Evolutionary conservation across 2,888 invertebrate species (phyloP), one percentile per base, ranked within the genome.

Genomic region (Diplolepis rosae): DNA sequence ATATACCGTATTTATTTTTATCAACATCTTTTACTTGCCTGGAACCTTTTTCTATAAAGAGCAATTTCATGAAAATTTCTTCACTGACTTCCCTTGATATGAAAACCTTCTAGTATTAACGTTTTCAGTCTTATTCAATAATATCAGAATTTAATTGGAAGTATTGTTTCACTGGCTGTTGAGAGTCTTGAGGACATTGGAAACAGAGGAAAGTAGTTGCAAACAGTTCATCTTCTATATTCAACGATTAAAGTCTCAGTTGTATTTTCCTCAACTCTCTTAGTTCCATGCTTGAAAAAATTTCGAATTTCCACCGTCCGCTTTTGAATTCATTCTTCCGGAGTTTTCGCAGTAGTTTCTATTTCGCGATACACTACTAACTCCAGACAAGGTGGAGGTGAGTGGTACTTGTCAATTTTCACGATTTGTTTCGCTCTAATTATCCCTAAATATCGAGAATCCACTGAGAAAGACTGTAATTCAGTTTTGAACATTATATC

Each of bases 91-190:
- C n/a, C n/a, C n/a, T n/a, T n/a, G n/a, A n/a, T n/a, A n/a, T n/a
- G n/a, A n/a, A n/a, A n/a, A n/a, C n/a, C n/a, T n/a, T 61, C n/a
- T 61, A 35, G 39, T 61, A 61, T 39, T 39, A 24, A 35, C 35
- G 7, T 61, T 35, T 39, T 61, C n/a, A 39, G 39, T 24, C 61
- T 39, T 39, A 61, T 13, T 27, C 13, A 39, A 39, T 61, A 39
- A 61, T 61, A 24, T 39, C 35, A 35, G 24, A 39, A 61, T 35
- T 39, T 61, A 61, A 61, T 61, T 61, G 39, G 39, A 39, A 61
- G 61, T 61, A 61, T 61, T 61, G 61, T 61, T 61, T 61, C 61
- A 24, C 24, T 39, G 39, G 61, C 24, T 39, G 61, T 22, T 35
- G 54, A 54, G 32, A 32, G 24, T 35, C 56, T 61, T 61, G 24